These are phyloP conservation scores for Reinhardtius hippoglossoides DNA, from an alignment of 2,113 vertebrate species.

Conservation along the genomic window DNA sequence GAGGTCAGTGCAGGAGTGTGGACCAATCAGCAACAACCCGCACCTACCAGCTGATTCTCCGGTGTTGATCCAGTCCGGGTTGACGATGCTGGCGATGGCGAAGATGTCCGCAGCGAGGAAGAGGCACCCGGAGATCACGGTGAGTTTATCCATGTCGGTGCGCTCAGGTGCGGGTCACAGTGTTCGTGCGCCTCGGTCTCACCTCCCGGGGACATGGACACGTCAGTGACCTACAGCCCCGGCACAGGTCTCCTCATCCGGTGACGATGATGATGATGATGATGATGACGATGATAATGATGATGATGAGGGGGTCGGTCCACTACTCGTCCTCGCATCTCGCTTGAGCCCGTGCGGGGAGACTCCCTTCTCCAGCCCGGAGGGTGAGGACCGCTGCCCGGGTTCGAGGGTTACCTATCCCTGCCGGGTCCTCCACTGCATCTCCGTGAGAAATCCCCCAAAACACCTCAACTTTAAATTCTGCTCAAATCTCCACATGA, in stretches of 20 bases:
- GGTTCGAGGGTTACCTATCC: not conserved
- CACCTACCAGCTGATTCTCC: conserved; percentile 90
- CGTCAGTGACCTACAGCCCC: conserved; percentile 6
- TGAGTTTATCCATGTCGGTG: conserved; percentile 93
- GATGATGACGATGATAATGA: not conserved
- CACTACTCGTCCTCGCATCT: conserved; percentile 12
- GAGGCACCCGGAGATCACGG: conserved; percentile 96
- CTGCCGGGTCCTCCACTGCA: not conserved
- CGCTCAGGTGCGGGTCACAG: not conserved
- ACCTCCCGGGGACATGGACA: conserved; percentile 51
- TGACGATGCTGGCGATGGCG: conserved; percentile 95
- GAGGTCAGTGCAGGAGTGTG: not conserved
- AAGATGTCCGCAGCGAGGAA: conserved; percentile 96
- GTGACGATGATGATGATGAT: not conserved
- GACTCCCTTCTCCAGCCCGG: not conserved
- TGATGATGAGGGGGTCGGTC: not conserved
- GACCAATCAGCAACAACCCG: not conserved
- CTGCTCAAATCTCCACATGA: not conserved
- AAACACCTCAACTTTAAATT: not conserved
- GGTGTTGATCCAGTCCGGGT: conserved; percentile 97
- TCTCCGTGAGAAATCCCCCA: not conserved
- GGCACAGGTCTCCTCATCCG: not conserved
- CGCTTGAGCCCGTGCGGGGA: conserved; percentile 1
- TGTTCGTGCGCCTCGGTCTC: conserved; percentile 22
- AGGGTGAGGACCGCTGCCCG: not conserved